Percentiles rank a stretch among this genome's conserved stretches.
These are phyloP conservation scores for Hydrolagus affinis DNA, from an alignment of 2,113 vertebrate genomes.

Conservation along the genomic window DNA sequence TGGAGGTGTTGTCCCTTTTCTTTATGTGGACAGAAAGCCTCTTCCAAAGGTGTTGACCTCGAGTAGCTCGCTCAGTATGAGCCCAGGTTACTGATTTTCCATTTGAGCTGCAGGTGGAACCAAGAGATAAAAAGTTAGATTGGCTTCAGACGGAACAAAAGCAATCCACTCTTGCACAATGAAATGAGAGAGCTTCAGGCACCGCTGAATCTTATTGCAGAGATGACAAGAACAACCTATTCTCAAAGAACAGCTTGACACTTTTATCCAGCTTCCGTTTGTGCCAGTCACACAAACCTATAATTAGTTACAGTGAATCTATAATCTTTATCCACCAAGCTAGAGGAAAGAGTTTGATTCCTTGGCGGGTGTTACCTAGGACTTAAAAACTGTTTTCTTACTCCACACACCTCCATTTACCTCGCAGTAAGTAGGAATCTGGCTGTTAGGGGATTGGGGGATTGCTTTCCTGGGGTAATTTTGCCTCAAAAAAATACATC, in stretches of 20 bases:
- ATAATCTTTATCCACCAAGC: not conserved
- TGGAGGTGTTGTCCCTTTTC: conserved; percentile 77
- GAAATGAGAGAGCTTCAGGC: not conserved
- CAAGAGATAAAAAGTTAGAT: conserved; percentile 34
- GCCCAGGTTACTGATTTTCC: conserved; percentile 96
- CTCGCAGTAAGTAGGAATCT: too few relatives aligned
- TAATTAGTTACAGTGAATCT: not conserved
- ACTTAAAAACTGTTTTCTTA: too few relatives aligned
- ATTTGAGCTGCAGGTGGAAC: conserved; percentile 69
- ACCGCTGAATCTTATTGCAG: not conserved
- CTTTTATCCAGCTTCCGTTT: not conserved
- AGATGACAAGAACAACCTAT: not conserved
- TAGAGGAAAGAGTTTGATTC: too few relatives aligned
- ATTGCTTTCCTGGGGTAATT: too few relatives aligned
- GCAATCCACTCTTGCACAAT: not conserved
- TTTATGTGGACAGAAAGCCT: conserved; percentile 90
- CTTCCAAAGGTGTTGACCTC: conserved; percentile 92
- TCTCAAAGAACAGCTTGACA: not conserved
- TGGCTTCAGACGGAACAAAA: not conserved
- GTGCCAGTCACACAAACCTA: not conserved
- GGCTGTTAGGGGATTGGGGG: too few relatives aligned
- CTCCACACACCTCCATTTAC: too few relatives aligned
- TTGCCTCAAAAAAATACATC: too few relatives aligned
- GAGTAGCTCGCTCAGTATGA: conserved; percentile 75
- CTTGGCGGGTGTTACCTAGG: too few relatives aligned